Base-by-base conservation (phyloP, 2,888 invertebrate species). In the Drosophila neoperkinsi region DNA sequence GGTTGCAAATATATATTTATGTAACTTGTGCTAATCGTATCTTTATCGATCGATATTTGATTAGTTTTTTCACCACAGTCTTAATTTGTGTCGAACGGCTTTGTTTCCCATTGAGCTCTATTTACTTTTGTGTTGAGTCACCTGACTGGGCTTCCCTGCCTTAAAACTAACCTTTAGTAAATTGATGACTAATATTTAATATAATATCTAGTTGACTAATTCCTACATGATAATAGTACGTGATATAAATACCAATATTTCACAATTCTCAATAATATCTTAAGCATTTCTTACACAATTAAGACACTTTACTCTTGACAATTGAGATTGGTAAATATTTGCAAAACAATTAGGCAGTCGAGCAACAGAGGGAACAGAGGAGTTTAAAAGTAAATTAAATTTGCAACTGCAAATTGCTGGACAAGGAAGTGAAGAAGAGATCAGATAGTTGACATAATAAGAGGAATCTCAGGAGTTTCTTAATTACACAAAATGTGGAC, bases 311-410 rank as follows among this genome's bases (percentile, higher is more conserved):
- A 25, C 53, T 50, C n/a, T 41, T 51, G 53, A 58, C 36, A 51
- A 50, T 55, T 36, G 64, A 49, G 51, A 46, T 49, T 61, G 33
- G n/a, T 41, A 72, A 80, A 80, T 58, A 85, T 82, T 81, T 73
- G 55, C 61, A 68, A 52, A 61, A 73, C 58, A 66, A 77, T 83
- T 80, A 71, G 25, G 59, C 41, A 51, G 46, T 38, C 10, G 21
- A 11, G 21, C 57, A 62, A 57, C 10, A 36, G 51, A 10, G 43
- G n/a, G 13, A 11, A 18, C 25, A 30, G 10, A n/a, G 34, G 30
- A 7, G 6, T 11, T 18, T 0, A 56, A 57, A 59, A 57, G 50
- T 34, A 46, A 58, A 77, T 59, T 18, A 28, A 62, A 60, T 63
- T 64, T 67, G 28, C 51, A 30, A 30, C 21, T 56, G 30, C n/a